phyloP scores from a whole-genome alignment of 2,797 vertebrate genomes.

The Myiotriccus ornatus region DNA sequence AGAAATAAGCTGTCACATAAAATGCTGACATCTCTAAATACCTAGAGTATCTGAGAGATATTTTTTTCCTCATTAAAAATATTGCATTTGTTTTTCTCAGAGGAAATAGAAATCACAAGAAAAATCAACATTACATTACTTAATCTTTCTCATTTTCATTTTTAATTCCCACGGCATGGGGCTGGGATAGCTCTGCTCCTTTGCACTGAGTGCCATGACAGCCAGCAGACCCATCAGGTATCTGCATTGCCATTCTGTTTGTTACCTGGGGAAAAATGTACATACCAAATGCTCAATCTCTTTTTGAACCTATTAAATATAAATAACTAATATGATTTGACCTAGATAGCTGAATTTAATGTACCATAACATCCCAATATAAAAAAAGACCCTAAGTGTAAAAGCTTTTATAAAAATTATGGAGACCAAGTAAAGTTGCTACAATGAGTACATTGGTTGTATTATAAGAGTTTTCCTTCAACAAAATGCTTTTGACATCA shows the following conservation, averaged over 20 bases:
- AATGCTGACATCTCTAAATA: conserved; percentile 30
- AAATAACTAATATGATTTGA: conserved; percentile 52
- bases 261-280: conserved; percentile 46
- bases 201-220: background rate
- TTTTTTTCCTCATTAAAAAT: conserved; percentile 29
- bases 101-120: background rate
- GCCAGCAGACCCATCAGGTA: conserved; percentile 18
- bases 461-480: background rate
- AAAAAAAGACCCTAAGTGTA: background rate
- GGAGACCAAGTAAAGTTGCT: background rate
- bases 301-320: conserved; percentile 47
- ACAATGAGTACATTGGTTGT: background rate
- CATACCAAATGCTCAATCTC: background rate
- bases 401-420: background rate
- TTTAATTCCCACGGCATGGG: conserved; percentile 6
- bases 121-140: conserved; percentile 5
- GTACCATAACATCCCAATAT: background rate
- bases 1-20: conserved; percentile 13
- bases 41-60: background rate
- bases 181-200: background rate
- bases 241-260: conserved; percentile 9
- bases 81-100: background rate
- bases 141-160: conserved; percentile 39
- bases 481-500: background rate
- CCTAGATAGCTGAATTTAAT: conserved; percentile 47